Evolutionary conservation across 2,888 invertebrate species (phyloP).

Genomic region (Cetonia aurata): DNA sequence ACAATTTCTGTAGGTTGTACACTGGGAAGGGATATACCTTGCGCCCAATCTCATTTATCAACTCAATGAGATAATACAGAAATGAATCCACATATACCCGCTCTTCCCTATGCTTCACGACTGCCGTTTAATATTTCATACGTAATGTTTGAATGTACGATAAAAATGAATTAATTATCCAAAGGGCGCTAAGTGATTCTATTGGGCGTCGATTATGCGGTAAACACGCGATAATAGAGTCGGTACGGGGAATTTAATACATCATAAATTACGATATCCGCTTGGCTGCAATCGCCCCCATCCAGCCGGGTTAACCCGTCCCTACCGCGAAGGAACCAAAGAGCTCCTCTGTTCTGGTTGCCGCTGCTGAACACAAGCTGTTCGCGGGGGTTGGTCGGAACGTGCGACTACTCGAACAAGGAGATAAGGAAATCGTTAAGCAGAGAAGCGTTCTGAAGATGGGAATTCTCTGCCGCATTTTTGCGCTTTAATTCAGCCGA

Average conservation of each 20-base stretch:
- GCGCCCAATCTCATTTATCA: no score
- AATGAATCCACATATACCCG: no score
- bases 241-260: constrained; percentile 17
- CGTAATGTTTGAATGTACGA: no score
- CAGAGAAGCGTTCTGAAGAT: constrained; percentile 50
- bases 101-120: no score
- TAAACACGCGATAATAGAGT: constrained; percentile 7
- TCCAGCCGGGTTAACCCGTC: no score
- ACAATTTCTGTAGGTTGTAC: no score
- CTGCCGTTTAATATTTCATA: no score
- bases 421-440: constrained; percentile 53
- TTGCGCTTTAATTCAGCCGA: constrained; percentile 58
- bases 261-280: constrained; percentile 18
- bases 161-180: no score
- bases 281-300: not conserved
- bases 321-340: no score
- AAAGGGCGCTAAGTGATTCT: no score
- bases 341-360: not conserved
- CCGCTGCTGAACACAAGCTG: not conserved
- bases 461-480: constrained; percentile 59
- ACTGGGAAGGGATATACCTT: no score
- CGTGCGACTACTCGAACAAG: constrained; percentile 15
- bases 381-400: constrained; percentile 1
- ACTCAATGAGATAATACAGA: no score
- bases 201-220: constrained; percentile 13